Evolutionary conservation across 2,797 vertebrate genomes (phyloP).

Genomic region (Epinephelus awoara): DNA sequence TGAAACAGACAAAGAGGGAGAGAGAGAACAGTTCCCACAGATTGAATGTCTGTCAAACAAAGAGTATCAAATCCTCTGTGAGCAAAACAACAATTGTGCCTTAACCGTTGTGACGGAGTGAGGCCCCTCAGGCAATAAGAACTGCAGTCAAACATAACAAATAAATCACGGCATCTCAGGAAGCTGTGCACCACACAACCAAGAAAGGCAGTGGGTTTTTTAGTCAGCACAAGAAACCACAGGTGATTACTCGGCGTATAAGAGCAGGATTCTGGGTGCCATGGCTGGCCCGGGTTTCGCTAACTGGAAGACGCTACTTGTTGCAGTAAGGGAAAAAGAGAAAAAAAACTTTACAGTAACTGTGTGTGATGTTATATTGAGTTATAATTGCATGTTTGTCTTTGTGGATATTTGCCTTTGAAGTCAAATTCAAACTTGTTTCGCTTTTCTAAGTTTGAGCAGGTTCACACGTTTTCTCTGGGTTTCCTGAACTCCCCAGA

Average conservation of each 20-base stretch:
- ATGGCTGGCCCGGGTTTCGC: slow-evolving; percentile 35
- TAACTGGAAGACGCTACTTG: slow-evolving; percentile 50
- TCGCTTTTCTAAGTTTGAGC: slow-evolving; percentile 23
- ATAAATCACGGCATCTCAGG: slow-evolving; percentile 80
- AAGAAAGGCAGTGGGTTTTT: slow-evolving; percentile 53
- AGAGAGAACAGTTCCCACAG: slow-evolving; percentile 70
- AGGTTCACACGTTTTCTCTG: slow-evolving; percentile 32
- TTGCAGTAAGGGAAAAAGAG: slow-evolving; percentile 33
- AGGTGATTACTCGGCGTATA: slow-evolving; percentile 66
- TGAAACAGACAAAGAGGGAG: slow-evolving; percentile 10
- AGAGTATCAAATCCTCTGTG: slow-evolving; percentile 75
- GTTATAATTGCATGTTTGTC: slow-evolving; percentile 47
- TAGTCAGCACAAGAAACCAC: slow-evolving; percentile 69
- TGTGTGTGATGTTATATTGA: slow-evolving; percentile 35
- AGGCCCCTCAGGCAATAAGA: slow-evolving; percentile 67
- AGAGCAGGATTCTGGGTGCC: slow-evolving; percentile 52
- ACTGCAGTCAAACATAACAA: slow-evolving; percentile 77
- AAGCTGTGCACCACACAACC: slow-evolving; percentile 68
- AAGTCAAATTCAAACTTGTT: slow-evolving; percentile 18
- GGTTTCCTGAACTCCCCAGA: slow-evolving; percentile 36
- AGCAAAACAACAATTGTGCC: slow-evolving; percentile 80
- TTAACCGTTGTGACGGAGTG: slow-evolving; percentile 72
- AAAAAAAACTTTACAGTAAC: slow-evolving; percentile 22
- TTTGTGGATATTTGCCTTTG: slow-evolving; percentile 40
- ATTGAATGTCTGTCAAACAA: slow-evolving; percentile 80